Base-by-base conservation (phyloP, 2,797 vertebrate species). In the Petrocephalus sullivani region DNA sequence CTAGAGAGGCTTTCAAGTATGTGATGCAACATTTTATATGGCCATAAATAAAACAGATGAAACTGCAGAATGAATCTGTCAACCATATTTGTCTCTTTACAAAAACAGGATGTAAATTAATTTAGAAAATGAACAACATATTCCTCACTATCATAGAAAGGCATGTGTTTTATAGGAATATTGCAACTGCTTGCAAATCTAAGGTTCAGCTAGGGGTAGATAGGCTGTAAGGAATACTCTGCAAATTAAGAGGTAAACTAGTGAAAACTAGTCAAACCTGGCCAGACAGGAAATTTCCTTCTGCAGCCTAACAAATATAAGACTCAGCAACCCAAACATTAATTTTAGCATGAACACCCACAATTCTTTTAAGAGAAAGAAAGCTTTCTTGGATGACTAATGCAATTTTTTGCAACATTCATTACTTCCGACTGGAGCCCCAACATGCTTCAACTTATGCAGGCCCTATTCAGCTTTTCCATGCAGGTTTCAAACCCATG, bases 41-140 rank as follows among this genome's bases (percentile, higher is more conserved):
- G 19, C 19, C 41, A 83, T 37, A 53, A 83, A 56, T 28, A 54
- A 23, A 28, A 83, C 41, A 53, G 21, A 21, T 2, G 7, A n/a
- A 82, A 46, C 78, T 46, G 64, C 28, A 71, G 64, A 71, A 16
- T 37, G 4, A 71, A 71, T 51, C 49, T 37, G 12, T 33, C 64
- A 16, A 33, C 28, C 28, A 33, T 67, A 67, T 67, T 67, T 33
- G 64, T 33, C 64, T 67, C 23, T 67, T 33, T 67, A 71, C 61
- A 71, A 71, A 71, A 71, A 37, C 10, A 33, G 12, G 28, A 33
- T 6, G 12, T 71, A 71, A 71, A 71, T 71, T 71, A 14, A 90
- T 89, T 86, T 81, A 87, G 89, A 89, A 58, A 87, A 89, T 90
- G 87, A 89, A 7, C 88, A 85, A 88, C 84, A 89, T 87, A 88